These are phyloP conservation scores for Cantharis lateralis DNA, from an alignment of 2,888 invertebrate species.

Conservation along the genomic window DNA sequence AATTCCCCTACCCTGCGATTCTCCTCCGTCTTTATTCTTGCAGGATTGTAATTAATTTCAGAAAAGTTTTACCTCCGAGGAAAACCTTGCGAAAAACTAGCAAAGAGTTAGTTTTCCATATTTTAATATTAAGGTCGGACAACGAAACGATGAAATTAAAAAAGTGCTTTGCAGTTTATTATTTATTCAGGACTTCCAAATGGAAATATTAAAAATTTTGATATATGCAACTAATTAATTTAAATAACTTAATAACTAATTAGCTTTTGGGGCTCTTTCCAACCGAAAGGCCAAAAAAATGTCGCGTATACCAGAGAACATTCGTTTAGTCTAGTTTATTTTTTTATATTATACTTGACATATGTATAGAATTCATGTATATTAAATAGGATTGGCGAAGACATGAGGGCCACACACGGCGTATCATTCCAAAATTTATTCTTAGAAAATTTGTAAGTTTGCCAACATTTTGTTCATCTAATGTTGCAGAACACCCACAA, in stretches of 20 bases:
- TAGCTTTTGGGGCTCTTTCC: not conserved
- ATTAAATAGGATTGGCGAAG: conserved; percentile 27
- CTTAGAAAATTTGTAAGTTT: conserved; percentile 37
- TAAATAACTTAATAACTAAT: not conserved
- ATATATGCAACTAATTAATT: not conserved
- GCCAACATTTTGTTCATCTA: conserved; percentile 36
- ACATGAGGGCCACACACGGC: conserved; percentile 38
- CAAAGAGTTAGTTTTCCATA: not conserved
- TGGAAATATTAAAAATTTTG: not conserved
- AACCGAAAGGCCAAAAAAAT: not conserved
- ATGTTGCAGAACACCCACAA: conserved; percentile 40
- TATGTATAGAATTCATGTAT: conserved; percentile 31
- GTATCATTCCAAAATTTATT: conserved; percentile 36
- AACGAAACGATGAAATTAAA: not conserved
- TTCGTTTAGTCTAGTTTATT: not conserved
- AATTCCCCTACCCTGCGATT: not conserved
- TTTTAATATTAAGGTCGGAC: not conserved
- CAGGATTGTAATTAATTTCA: not conserved
- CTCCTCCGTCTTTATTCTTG: not conserved
- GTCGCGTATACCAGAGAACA: not conserved
- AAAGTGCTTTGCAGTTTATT: not conserved
- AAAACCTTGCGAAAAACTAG: not conserved
- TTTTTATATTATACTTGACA: conserved; percentile 19
- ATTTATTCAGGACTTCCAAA: not conserved
- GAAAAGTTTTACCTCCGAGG: not conserved